Evolutionary conservation across 2,113 vertebrate species (phyloP), one percentile per base, ranked within the genome.

Genomic region (Zingel zingel): DNA sequence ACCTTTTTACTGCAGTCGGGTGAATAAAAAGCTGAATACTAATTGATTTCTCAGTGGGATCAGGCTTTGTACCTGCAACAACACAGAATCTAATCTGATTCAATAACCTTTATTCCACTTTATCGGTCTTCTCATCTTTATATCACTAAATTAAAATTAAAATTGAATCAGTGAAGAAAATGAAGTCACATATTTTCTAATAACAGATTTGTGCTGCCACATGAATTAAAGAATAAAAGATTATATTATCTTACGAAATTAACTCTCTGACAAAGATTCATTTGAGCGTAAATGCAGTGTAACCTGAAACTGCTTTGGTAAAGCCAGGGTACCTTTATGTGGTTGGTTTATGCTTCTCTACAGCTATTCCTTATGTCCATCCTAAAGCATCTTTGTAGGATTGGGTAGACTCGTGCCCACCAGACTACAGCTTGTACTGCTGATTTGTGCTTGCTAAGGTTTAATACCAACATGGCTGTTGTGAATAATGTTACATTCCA

Each of bases 1-100:
- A 65, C 81, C 59, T 78, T 83, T 77, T 84, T 57, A 78, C 74
- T 82, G 83, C 81, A 74, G 74, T 51, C n/a, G 66, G 85, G 85
- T 74, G 68, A 86, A 85, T 85, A 82, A 80, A 89, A 90, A 75
- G 69, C 66, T 30, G 69, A 82, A 87, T 71, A 85, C 76, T 69
- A 90, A 90, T 86, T 68, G 65, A 83, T 84, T 85, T 75, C 82
- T 87, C 77, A 19, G 50, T 0, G 56, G 81, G 59, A 75, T 74
- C 43, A 25, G 67, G 30, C 73, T 84, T 86, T 81, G 62, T 82
- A 79, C 72, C 64, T 71, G 70, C 1, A 86, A 78, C 62, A 74
- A 70, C 57, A 66, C 50, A 51, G 19, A 84, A 81, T 54, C 13
- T 21, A 74, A 61, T 53, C 62, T 56, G 43, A 65, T 62, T 87